Evolutionary conservation across 2,113 vertebrate species (phyloP).

Genomic region (Poecile atricapillus): DNA sequence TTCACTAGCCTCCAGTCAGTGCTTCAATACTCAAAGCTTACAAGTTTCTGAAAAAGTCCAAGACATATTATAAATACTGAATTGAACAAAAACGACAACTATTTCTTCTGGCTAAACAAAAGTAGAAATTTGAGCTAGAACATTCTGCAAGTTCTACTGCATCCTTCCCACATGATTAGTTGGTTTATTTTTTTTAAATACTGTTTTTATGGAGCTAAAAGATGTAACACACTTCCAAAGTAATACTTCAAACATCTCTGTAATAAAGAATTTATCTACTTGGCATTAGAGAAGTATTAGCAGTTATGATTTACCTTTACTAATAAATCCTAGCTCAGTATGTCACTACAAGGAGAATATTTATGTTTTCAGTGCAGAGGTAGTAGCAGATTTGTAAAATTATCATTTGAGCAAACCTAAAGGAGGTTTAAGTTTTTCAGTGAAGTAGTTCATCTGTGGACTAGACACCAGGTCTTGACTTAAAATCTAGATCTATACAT

Average conservation of each 20-base stretch:
- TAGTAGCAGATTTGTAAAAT: neutral
- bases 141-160: neutral
- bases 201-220: neutral
- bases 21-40: neutral
- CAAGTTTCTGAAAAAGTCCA: neutral
- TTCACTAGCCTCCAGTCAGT: neutral
- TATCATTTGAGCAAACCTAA: neutral
- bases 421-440: neutral
- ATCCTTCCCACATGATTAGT: neutral
- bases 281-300: neutral
- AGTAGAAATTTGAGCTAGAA: neutral
- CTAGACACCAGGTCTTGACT: neutral
- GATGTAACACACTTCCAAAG: neutral
- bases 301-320: neutral
- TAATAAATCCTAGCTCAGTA: neutral
- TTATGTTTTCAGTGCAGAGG: neutral
- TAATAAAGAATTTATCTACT: neutral
- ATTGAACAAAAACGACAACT: neutral
- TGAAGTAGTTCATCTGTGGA: neutral
- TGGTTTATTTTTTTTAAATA: neutral
- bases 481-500: neutral
- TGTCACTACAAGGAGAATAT: neutral
- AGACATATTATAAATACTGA: neutral
- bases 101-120: neutral
- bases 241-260: neutral